Conservation (phyloP, 2,113 vertebrate species). For the Dryoscopus gambensis region DNA sequence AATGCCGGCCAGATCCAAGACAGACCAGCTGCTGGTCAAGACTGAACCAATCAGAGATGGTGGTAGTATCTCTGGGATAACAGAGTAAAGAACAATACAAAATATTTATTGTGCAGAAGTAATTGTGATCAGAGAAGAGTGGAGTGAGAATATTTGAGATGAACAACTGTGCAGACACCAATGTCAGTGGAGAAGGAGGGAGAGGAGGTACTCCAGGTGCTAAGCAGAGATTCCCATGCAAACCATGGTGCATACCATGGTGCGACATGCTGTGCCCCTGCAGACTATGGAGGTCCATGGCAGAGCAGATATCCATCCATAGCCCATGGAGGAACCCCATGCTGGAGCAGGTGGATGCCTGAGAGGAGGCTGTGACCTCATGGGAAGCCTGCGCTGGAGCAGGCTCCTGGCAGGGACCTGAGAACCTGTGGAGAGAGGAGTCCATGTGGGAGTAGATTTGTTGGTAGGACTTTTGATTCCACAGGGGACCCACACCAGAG, state of each 20-base stretch:
- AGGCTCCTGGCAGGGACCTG: not conserved
- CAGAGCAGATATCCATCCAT: not conserved
- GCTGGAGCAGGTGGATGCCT: no score
- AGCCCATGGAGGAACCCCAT: not conserved
- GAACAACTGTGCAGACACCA: not conserved
- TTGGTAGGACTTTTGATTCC: not conserved
- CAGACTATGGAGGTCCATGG: not conserved
- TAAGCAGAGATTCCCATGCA: not conserved
- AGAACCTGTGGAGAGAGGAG: not conserved
- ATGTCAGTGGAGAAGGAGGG: not conserved
- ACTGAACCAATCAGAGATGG: not conserved
- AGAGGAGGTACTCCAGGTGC: not conserved
- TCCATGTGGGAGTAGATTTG: not conserved
- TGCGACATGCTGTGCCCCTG: not conserved
- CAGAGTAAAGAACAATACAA: not conserved
- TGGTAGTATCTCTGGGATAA: not conserved
- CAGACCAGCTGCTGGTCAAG: accelerated
- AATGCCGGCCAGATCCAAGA: not conserved
- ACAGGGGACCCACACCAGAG: not conserved
- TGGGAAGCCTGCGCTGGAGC: not conserved
- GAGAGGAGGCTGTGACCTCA: not conserved
- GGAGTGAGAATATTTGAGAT: not conserved
- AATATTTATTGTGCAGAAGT: not conserved
- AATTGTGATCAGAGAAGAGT: not conserved
- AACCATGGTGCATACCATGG: not conserved